Percentiles rank a stretch among this genome's conserved stretches.
Conservation (phyloP, 2,113 vertebrate species). For the Dermatemys mawii region DNA sequence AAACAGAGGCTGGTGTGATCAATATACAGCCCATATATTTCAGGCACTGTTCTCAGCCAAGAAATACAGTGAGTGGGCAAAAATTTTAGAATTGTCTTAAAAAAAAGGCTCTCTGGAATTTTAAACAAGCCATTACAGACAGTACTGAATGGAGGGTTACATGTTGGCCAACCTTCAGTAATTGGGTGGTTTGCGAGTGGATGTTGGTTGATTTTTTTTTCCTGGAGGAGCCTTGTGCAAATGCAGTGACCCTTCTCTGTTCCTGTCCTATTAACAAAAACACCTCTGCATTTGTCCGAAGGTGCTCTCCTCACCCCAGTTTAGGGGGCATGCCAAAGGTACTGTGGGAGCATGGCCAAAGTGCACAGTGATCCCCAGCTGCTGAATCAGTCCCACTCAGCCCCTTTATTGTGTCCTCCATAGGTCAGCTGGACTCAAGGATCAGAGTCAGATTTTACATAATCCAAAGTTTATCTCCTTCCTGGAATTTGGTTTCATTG, state of each 20-base stretch:
- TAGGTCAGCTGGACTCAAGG: neutral
- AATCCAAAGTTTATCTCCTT: neutral
- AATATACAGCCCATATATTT: conserved; percentile 35
- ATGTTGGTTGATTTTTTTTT: neutral
- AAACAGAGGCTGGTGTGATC: conserved; percentile 62
- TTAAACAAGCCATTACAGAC: neutral
- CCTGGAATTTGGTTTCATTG: neutral
- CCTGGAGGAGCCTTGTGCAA: neutral
- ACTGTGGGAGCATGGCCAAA: neutral
- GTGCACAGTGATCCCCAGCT: neutral
- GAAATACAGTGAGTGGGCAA: neutral
- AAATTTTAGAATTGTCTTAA: neutral
- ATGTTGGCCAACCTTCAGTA: neutral
- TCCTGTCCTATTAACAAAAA: neutral
- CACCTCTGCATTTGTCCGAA: fast-evolving
- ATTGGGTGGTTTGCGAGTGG: neutral
- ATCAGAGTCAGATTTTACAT: neutral
- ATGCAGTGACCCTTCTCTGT: neutral
- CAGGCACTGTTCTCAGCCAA: conserved; percentile 50
- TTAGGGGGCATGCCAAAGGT: neutral
- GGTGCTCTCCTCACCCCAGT: neutral
- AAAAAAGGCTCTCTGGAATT: neutral
- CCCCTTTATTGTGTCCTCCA: neutral
- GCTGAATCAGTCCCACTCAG: neutral
- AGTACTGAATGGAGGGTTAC: neutral